These are phyloP conservation scores for Chalcis sispes DNA, from an alignment of 2,888 invertebrate species.

Conservation along the genomic window DNA sequence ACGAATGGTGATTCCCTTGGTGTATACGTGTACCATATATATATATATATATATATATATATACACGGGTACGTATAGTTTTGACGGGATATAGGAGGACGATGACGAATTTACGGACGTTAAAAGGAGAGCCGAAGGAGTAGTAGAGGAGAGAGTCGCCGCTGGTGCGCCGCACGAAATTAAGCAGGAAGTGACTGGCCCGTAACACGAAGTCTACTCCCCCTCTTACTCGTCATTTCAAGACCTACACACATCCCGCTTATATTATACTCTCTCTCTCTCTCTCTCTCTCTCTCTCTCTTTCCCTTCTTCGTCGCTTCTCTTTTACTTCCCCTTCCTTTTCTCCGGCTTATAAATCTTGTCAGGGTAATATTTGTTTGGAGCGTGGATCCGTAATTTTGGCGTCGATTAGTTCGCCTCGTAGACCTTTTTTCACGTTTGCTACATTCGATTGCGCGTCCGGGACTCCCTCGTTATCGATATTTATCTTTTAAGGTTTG, in stretches of 20 bases:
- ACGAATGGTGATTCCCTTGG: background rate
- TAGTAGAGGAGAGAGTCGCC: slow-evolving; percentile 2
- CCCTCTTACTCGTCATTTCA: too few species aligned
- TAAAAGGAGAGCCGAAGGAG: background rate
- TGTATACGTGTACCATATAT: too few species aligned
- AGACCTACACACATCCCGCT: slow-evolving; percentile 31
- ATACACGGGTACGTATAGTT: too few species aligned
- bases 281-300: background rate
- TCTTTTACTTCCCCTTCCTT: background rate
- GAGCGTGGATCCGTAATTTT: slow-evolving; percentile 19
- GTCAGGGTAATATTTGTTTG: slow-evolving; percentile 24
- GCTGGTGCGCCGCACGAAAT: slow-evolving; percentile 52
- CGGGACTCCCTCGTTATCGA: too few species aligned
- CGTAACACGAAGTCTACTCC: too few species aligned
- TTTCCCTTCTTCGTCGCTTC: background rate
- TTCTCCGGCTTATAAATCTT: slow-evolving; percentile 28
- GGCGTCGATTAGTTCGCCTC: background rate
- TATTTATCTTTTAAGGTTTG: too few species aligned
- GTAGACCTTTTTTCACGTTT: background rate
- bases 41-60: too few species aligned
- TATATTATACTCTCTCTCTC: background rate
- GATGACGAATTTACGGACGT: slow-evolving; percentile 2
- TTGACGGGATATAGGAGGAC: background rate
- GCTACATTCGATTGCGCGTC: background rate
- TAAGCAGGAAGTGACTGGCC: slow-evolving; percentile 60